Base-by-base conservation (phyloP, 2,113 vertebrate species). In the Stomatorhinus ivindoensis region DNA sequence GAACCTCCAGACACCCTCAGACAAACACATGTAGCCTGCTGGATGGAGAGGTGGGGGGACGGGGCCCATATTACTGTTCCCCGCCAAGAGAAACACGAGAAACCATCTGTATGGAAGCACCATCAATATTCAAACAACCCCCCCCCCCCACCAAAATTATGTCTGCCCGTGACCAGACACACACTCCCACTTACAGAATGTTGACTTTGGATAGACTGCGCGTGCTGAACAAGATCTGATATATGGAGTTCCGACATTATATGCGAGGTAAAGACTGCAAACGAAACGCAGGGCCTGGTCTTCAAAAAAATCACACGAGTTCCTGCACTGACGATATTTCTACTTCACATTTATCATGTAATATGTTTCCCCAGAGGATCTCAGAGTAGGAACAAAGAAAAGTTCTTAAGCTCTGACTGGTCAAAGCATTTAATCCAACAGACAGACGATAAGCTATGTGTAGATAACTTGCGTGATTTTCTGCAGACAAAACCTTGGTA, bases 341-440 rank as follows among this genome's bases (percentile, higher is more conserved):
- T n/a, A 86, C 47, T 48, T 87, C 50, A 53, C 50, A 87, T 35
- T 47, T 24, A 53, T 53, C 10, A 53, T 48, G 27, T 35, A 55
- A 53, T 35, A 87, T 35, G 1, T 87, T 10, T 35, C 85, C 15
- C n/a, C 27, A 21, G n/a, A 87, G 85, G 48, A 86, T 11, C 24
- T n/a, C 44, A 27, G 48, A 19, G 48, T 51, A 55, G 50, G 50
- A 87, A 53, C n/a, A 87, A 87, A 87, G 85, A 87, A 87, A 55
- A 53, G 21, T 87, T 53, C 24, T 51, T 51, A 86, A 86, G 21
- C 46, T 51, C 24, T 86, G n/a, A 27, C 48, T 86, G 84, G 84
- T 27, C n/a, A 35, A 48, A 31, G 84, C 84, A 15, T 53, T 35
- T 86, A 53, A 35, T 86, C 27, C 47, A 35, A n/a, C 47, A 51